Evolutionary conservation across 2,797 vertebrate species (phyloP), one percentile per base, ranked within the genome.

Genomic region (Alosa sapidissima): DNA sequence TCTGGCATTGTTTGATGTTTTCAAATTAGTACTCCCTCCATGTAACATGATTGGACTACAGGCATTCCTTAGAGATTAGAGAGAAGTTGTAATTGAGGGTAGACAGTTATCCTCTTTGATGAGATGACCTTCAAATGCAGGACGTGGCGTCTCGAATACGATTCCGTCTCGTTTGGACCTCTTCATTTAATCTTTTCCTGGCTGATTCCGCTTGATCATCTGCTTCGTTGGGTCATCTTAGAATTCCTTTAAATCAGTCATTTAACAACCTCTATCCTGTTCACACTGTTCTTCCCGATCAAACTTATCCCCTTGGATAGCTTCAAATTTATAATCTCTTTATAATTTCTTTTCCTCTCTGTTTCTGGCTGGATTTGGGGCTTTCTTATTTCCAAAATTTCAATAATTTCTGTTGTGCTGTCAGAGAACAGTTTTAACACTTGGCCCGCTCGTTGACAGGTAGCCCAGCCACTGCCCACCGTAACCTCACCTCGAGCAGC

Each of bases 401-500:
- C 9, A 1, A 6, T 75, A 9, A n/a, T 78, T 45, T 78, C 36
- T 47, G 72, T 47, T 78, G 72, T 7, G 3, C 13, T 21, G 36
- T 41, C 36, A 75, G 5, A 21, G 36, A 45, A 14, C 16, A 47
- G 10, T 36, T 19, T 65, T 87, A 24, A 88, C 54, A 60, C 85
- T 81, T 81, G 87, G 86, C 28, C 54, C 48, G 36, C 72, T 75
- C 2, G 52, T 86, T 93, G 92, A 1, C 94, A 99, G 98, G 97
- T 90, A 99, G 97, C 88, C 98, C 98, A 41, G 95, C 96, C 84
- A 96, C 97, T 55, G 68, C 97, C 65, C 97, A 97, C 87, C 95
- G 98, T 88, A 98, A 97, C 92, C 93, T 99, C 95, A 99, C 98
- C 87, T 98, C 98, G 87, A 97, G 96, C 93, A 99, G 98, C 91